Conservation (phyloP, 2,888 invertebrate genomes). For the Unio delphinus region DNA sequence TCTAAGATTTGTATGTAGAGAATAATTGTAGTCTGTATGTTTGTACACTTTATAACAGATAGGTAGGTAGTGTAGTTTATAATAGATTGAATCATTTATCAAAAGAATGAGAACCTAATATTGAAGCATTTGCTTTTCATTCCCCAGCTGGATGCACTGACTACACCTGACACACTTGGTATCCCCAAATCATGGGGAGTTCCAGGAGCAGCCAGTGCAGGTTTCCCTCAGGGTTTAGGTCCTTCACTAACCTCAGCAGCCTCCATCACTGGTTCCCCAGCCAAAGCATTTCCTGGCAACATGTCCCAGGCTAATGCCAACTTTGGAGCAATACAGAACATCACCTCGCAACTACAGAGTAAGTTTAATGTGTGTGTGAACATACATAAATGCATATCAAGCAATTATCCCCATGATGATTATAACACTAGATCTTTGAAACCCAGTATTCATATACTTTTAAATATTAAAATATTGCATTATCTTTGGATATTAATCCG, state of each 20-base stretch:
- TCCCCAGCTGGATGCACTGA: constrained; percentile 32
- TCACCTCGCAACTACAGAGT: constrained; percentile 66
- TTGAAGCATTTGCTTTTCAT: background rate
- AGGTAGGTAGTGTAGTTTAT: too few species aligned
- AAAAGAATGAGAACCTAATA: background rate
- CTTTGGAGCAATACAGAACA: constrained; percentile 49
- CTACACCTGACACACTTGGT: constrained; percentile 37
- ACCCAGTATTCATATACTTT: too few species aligned
- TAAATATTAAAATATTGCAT: too few species aligned
- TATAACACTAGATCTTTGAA: too few species aligned
- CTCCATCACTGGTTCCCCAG: constrained; percentile 63
- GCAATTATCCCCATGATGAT: background rate
- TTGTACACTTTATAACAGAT: too few species aligned
- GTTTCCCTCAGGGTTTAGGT: constrained; percentile 45
- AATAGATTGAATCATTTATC: too few species aligned
- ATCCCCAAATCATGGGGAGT: constrained; percentile 47
- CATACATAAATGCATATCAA: background rate
- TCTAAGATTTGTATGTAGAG: too few species aligned
- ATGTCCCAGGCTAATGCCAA: constrained; percentile 32
- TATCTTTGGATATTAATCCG: too few species aligned
- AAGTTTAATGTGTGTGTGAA: constrained; percentile 19
- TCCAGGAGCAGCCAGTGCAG: constrained; percentile 33
- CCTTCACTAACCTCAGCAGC: constrained; percentile 35
- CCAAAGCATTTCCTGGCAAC: constrained; percentile 58
- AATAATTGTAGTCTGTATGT: too few species aligned